Evolutionary conservation across 2,797 vertebrate species (phyloP).

Genomic region (Cuculus canorus): DNA sequence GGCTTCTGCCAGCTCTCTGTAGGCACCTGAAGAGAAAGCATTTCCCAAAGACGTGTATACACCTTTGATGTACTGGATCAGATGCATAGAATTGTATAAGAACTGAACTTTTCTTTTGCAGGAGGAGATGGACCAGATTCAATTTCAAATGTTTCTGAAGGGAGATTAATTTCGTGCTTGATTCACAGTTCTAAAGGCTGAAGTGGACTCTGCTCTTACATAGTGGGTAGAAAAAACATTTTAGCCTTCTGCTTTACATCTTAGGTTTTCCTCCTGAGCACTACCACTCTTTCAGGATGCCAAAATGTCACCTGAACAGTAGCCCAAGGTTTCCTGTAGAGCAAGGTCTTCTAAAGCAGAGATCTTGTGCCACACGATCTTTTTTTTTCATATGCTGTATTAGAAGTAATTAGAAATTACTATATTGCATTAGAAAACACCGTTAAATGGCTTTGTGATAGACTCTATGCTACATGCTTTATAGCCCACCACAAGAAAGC

Average conservation of each 20-base stretch:
- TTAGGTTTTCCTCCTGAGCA: neutral
- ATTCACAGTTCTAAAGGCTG: neutral
- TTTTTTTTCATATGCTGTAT: neutral
- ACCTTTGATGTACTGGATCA: neutral
- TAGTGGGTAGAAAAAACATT: neutral
- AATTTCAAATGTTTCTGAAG: neutral
- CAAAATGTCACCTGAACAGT: no score
- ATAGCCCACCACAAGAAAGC: neutral
- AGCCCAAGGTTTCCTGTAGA: no score
- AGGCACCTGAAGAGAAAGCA: neutral
- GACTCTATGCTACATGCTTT: accelerated
- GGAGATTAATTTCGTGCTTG: neutral
- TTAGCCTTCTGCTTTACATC: neutral
- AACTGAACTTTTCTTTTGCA: neutral
- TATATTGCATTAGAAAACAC: neutral
- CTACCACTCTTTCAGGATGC: no score
- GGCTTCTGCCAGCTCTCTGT: accelerated
- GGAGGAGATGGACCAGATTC: neutral
- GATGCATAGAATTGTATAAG: neutral
- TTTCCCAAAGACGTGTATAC: neutral
- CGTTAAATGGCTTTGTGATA: neutral
- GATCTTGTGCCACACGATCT: neutral
- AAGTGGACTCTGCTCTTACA: neutral
- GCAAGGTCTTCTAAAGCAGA: neutral
- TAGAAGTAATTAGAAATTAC: neutral